Evolutionary conservation across 1,140 invertebrate genomes (phyloP), one percentile per base, ranked within the genome.

Genomic region (Procambarus virginalis): DNA sequence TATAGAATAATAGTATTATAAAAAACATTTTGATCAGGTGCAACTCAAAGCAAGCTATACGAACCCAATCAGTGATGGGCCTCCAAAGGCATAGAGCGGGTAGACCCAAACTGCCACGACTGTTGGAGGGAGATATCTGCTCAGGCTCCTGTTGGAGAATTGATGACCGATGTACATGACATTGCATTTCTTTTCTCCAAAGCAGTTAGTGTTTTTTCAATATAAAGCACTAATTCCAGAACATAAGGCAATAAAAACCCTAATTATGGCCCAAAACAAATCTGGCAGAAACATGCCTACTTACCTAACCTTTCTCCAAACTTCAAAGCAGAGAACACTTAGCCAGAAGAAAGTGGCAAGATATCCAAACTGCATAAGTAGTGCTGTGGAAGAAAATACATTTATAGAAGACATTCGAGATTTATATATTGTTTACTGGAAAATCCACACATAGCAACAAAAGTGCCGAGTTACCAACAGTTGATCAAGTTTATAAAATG

Each of bases 291-390:
- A 5, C 17, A 17, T 64, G 60, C 12, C 12, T 17, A n/a, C 58
- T 82, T 60, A 89, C 86, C 80, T 89, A 22, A 83, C 75, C 64
- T 60, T 83, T 60, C 86, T 89, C 86, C 86, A 89, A 8, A 83
- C 80, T 64, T 89, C 86, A 58, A 89, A 82, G 20, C 86, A 89
- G 10, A 89, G 68, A 3, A 83, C 79, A 75, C 70, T 89, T 14
- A 89, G 86, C 86, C 86, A 89, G 80, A 89, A 89, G 86, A 89
- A 89, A 3, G 86, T 60, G 49, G 79, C 45, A 10, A 89, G 80
- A 22, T 58, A 89, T 9, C 86, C 77, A 68, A 76, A 83, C 80
- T 89, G 86, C 48, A 77, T 81, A 6, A 76, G 3, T 14, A 89
- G 55, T 17, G 68, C 86, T 89, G 70, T 5, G 10, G n/a, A 73